Conservation (phyloP, 2,113 vertebrate species). For the Brachionichthys hirsutus region DNA sequence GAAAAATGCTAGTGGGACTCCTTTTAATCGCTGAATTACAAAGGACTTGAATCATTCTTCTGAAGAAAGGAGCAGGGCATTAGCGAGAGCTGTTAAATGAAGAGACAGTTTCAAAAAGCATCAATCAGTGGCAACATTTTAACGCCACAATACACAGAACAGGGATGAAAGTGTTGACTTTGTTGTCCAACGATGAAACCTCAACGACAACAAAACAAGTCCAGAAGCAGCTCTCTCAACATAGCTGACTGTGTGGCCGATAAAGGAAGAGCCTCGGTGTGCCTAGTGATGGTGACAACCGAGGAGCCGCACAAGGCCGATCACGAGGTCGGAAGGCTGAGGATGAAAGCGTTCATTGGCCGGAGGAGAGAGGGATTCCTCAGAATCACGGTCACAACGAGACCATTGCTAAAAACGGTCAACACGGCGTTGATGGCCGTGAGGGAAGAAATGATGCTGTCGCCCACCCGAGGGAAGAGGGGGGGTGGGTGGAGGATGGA, state of each 20-base stretch:
- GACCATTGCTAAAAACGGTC: conserved; percentile 70
- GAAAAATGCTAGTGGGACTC: not conserved
- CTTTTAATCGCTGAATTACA: not conserved
- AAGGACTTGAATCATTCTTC: not conserved
- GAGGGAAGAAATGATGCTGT: conserved; percentile 72
- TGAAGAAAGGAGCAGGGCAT: not conserved
- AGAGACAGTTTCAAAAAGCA: not conserved
- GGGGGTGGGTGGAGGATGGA: conserved; percentile 45
- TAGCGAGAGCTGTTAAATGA: no score
- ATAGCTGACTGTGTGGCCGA: conserved; percentile 71
- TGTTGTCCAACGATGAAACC: not conserved
- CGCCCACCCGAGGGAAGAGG: conserved; percentile 66
- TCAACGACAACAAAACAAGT: not conserved
- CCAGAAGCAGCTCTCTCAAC: conserved; percentile 44
- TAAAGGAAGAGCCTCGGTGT: conserved; percentile 67
- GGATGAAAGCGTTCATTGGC: conserved; percentile 68
- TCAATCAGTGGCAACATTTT: not conserved
- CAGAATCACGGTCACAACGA: conserved; percentile 63
- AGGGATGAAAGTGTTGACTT: not conserved
- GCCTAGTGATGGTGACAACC: conserved; percentile 70
- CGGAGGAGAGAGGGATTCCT: conserved; percentile 68
- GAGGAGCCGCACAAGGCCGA: conserved; percentile 65
- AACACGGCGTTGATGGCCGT: conserved; percentile 71
- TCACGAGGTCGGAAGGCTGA: conserved; percentile 74
- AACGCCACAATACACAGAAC: not conserved